Conservation (phyloP, 2,888 invertebrate genomes). For the Leucania comma region DNA sequence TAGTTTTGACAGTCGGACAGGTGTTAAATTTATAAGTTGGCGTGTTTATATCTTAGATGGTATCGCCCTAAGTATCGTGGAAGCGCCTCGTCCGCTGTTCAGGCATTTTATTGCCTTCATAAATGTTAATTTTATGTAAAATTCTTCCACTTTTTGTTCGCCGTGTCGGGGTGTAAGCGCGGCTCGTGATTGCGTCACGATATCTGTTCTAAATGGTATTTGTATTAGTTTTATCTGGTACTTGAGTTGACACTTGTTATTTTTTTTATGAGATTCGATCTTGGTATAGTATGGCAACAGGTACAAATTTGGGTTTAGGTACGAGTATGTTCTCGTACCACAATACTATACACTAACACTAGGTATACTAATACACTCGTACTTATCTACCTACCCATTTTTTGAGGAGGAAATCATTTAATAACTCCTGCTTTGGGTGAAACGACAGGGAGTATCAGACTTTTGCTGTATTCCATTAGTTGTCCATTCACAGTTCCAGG, state of each 20-base stretch:
- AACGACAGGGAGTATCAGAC: too few species aligned
- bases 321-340: too few species aligned
- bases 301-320: conserved; percentile 4
- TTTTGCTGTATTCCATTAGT: too few species aligned
- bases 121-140: conserved; percentile 78
- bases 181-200: conserved; percentile 30
- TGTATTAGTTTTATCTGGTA: conserved; percentile 51
- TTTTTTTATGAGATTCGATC: conserved; percentile 7
- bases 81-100: conserved; percentile 66
- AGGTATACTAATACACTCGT: too few species aligned
- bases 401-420: too few species aligned
- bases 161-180: conserved; percentile 34
- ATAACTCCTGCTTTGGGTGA: too few species aligned
- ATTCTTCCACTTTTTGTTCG: conserved; percentile 60
- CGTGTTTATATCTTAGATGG: conserved; percentile 77
- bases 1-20: conserved; percentile 78
- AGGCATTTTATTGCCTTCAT: conserved; percentile 72
- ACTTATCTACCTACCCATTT: too few species aligned
- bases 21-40: conserved; percentile 84
- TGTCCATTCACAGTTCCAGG: too few species aligned
- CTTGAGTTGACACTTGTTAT: conserved; percentile 36
- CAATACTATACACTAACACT: too few species aligned
- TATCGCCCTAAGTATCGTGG: conserved; percentile 72
- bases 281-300: conserved; percentile 24
- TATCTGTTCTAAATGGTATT: conserved; percentile 46